These are phyloP conservation scores for Bujurquina vittata DNA, from an alignment of 2,113 vertebrate species.

Conservation along the genomic window DNA sequence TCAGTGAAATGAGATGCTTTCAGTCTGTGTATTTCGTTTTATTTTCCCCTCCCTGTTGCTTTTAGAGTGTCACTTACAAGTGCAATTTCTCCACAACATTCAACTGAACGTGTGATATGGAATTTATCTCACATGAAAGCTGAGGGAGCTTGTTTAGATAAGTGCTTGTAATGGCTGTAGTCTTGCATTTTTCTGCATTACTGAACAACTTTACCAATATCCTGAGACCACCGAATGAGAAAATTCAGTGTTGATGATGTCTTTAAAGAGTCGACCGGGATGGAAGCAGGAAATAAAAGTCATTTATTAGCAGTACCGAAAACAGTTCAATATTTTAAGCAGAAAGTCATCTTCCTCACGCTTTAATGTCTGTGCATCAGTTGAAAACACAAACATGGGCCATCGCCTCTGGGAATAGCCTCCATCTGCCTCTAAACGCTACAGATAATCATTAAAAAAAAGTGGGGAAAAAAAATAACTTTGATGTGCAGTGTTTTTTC, in stretches of 20 bases:
- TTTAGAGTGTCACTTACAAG: conserved; percentile 47
- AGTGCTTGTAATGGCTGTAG: conserved; percentile 39
- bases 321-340: neutral
- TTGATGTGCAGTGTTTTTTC: conserved; percentile 45
- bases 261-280: conserved; percentile 14
- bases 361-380: conserved; percentile 39
- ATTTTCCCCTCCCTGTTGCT: conserved; percentile 41
- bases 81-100: conserved; percentile 45
- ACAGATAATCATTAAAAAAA: conserved; percentile 64
- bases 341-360: conserved; percentile 10
- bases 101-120: conserved; percentile 40
- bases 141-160: conserved; percentile 50
- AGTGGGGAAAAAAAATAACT: neutral
- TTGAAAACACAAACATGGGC: conserved; percentile 47
- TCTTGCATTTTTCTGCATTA: conserved; percentile 43
- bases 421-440: conserved; percentile 55
- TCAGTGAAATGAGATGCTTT: conserved; percentile 31
- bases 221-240: conserved; percentile 7
- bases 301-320: conserved; percentile 28
- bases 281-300: conserved; percentile 20
- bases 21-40: conserved; percentile 29
- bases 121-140: conserved; percentile 50
- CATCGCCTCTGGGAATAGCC: conserved; percentile 44
- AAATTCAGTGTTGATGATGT: neutral
- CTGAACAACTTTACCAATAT: conserved; percentile 36